Conservation (phyloP, 23 tunicate species). For the Styela plicata region DNA sequence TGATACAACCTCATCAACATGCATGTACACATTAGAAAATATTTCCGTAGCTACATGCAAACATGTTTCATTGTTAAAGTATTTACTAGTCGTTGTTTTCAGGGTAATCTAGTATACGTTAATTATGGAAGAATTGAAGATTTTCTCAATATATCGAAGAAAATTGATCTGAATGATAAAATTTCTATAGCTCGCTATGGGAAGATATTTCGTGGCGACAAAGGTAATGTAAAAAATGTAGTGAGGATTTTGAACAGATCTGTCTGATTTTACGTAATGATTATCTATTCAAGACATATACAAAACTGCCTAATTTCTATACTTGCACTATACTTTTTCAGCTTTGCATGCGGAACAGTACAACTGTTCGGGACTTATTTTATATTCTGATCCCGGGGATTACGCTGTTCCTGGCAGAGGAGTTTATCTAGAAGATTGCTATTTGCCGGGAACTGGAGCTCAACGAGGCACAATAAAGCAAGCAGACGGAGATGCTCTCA, state of each 20-base stretch:
- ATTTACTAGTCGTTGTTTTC: background rate
- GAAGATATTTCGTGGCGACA: constrained; percentile 32
- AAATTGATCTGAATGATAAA: background rate
- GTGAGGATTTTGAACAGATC: no score
- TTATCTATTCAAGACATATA: no score
- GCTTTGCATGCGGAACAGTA: constrained; percentile 65
- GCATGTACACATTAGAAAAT: background rate
- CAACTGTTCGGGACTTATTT: constrained; percentile 64
- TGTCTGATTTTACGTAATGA: no score
- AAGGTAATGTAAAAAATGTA: background rate
- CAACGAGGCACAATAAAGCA: constrained; percentile 62
- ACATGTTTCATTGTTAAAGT: no score
- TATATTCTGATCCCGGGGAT: constrained; percentile 74
- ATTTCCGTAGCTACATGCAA: no score
- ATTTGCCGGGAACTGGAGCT: constrained; percentile 67
- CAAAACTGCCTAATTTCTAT: background rate
- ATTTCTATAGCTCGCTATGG: constrained; percentile 26
- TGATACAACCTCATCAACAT: no score
- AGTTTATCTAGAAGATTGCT: constrained; percentile 66
- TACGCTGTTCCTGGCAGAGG: constrained; percentile 70
- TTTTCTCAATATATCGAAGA: background rate
- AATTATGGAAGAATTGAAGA: constrained; percentile 28
- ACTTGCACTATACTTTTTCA: constrained; percentile 16
- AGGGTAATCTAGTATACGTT: constrained; percentile 27
- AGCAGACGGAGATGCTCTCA: constrained; percentile 54